Conservation (phyloP, 1,140 invertebrate genomes). For the Neodiprion lecontei region DNA sequence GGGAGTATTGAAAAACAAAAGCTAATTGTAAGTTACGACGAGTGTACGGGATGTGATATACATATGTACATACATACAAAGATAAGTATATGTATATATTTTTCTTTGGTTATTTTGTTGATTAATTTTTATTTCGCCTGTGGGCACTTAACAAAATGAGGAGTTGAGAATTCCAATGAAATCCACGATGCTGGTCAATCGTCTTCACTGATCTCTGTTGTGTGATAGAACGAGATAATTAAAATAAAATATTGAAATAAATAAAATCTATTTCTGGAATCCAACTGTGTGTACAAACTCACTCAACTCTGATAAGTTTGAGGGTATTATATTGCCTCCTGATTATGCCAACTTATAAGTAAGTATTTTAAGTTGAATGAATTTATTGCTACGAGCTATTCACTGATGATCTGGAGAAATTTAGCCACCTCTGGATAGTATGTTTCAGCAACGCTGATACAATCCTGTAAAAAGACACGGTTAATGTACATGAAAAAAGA, state of each 20-base stretch:
- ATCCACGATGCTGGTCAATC: background rate
- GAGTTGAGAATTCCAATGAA: background rate
- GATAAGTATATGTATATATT: too few species aligned
- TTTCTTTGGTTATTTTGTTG: too few species aligned
- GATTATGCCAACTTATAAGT: background rate
- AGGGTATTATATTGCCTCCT: background rate
- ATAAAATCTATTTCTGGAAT: background rate
- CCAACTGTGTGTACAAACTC: background rate
- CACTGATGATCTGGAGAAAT: slow-evolving; percentile 24
- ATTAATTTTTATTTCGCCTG: background rate
- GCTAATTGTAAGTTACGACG: too few species aligned
- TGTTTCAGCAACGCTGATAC: slow-evolving; percentile 28
- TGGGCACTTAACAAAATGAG: background rate
- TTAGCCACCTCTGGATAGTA: slow-evolving; percentile 39
- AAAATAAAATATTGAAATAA: background rate
- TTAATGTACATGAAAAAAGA: background rate
- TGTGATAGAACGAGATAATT: too few species aligned
- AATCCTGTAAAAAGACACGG: slow-evolving; percentile 33
- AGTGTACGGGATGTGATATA: too few species aligned
- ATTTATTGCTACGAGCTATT: background rate
- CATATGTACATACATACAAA: too few species aligned
- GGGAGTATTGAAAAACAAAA: too few species aligned
- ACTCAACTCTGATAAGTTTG: background rate
- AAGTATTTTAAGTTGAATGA: background rate
- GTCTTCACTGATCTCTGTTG: background rate